Evolutionary conservation across 2,113 vertebrate genomes (phyloP).

Genomic region (Acrocephalus kingi): DNA sequence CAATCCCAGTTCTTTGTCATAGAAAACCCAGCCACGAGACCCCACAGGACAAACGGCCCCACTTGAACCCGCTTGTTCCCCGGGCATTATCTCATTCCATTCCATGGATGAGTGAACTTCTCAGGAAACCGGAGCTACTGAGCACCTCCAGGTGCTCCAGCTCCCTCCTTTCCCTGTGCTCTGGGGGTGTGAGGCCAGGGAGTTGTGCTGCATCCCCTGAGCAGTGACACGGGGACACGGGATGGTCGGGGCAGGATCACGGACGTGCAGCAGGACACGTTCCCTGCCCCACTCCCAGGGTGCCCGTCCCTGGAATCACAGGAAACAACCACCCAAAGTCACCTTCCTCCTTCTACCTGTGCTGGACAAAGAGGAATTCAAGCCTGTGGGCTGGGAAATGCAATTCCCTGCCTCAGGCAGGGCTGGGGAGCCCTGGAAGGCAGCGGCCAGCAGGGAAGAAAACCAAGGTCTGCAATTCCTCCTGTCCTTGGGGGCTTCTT

Average conservation of each 20-base stretch:
- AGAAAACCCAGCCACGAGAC: not conserved
- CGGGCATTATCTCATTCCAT: not conserved
- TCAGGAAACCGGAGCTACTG: not conserved
- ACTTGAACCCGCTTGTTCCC: not conserved
- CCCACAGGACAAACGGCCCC: not conserved
- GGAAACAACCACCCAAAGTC: not conserved
- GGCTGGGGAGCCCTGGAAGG: not conserved
- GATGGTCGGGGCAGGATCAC: not conserved
- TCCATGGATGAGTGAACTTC: not conserved
- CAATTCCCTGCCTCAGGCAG: not conserved
- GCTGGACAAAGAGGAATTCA: conserved; percentile 11
- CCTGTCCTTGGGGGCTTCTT: not conserved
- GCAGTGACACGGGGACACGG: fast-evolving
- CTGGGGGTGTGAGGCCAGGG: not conserved
- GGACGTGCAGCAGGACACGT: not conserved
- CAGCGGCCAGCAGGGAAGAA: not conserved
- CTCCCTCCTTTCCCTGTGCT: not conserved
- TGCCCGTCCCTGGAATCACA: not conserved
- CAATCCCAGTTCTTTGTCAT: not conserved
- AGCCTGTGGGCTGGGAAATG: not conserved
- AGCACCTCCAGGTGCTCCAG: not conserved
- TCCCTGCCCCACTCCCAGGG: not conserved
- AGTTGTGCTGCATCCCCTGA: not conserved
- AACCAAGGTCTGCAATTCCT: not conserved
- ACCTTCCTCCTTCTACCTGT: not conserved